Base-by-base conservation (phyloP, 2,797 vertebrate species). In the Notoglanidium macrostoma region DNA sequence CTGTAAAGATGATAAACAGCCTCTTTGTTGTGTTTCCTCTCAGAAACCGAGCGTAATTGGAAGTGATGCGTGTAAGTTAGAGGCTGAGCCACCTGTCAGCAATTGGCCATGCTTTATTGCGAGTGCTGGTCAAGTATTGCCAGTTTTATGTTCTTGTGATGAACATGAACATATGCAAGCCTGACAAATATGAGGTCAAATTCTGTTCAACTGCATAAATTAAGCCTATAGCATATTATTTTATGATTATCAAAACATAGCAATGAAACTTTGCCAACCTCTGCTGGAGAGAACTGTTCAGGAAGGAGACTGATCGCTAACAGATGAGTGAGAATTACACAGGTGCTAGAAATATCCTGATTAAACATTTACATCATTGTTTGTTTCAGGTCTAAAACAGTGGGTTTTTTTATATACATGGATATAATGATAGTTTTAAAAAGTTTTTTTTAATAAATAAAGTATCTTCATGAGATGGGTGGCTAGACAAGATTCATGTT, bases 41-140 rank as follows among this genome's bases (percentile, higher is more conserved):
- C 49, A 86, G 82, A 81, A 86, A 61, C 77, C 68, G 74, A 81
- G 85, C 44, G 61, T 59, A 85, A 87, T 63, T 54, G 51, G 40
- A 59, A 83, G 68, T 85, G 84, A 83, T 88, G 85, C 63, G 32
- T 85, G 68, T 67, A 40, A 90, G 86, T 55, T 79, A 81, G 35
- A 29, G 68, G 87, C 85, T 77, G 32, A 81, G 59, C 65, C 89
- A 90, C 89, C 86, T 90, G 86, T 88, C 85, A 72, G 44, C 85
- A 72, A 90, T 88, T 87, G 86, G 55, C 85, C 88, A 85, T 68
- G 80, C 44, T 72, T 73, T 23, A 26, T n/a, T 78, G 51, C 35
- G n/a, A 87, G 83, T 59, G 23, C 54, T 9, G 51, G 72, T 63
- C 49, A 76, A 44, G 65, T 77, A 63, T 7, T 68, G 61, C 46